A percentile compares a stretch with the other conserved stretches of the same genome.
Conservation (phyloP, 2,113 vertebrate species). For the Corvus moneduloides region DNA sequence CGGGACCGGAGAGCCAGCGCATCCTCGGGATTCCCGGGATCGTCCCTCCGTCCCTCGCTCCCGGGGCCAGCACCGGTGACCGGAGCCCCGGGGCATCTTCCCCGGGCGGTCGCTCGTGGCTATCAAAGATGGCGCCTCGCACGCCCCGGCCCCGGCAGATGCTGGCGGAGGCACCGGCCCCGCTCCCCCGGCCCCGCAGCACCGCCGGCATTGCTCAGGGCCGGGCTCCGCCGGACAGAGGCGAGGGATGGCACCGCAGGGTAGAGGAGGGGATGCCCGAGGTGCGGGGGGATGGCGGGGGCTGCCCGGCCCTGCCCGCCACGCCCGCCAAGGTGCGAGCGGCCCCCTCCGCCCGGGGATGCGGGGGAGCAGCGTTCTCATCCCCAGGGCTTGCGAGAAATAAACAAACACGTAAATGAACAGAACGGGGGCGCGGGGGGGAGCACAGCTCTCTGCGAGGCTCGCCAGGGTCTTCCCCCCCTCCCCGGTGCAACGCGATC, state of each 20-base stretch:
- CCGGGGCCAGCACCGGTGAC: too few relatives aligned
- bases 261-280: neutral
- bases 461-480: neutral
- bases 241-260: neutral
- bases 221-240: too few relatives aligned
- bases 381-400: neutral
- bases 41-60: fast-evolving
- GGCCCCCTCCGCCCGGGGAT: too few relatives aligned
- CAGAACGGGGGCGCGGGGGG: neutral
- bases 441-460: neutral
- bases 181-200: neutral
- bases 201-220: neutral
- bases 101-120: neutral
- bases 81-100: neutral
- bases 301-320: neutral
- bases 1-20: neutral
- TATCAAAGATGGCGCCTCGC: conserved; percentile 49
- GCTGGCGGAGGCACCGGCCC: neutral
- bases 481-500: neutral
- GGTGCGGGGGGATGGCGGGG: neutral
- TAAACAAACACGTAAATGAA: neutral
- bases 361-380: neutral
- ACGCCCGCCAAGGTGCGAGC: neutral
- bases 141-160: neutral
- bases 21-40: too few relatives aligned